Percentiles rank a stretch among this genome's conserved stretches.
Evolutionary conservation across 2,113 vertebrate genomes (phyloP).

Genomic region (Myotis brandtii): DNA sequence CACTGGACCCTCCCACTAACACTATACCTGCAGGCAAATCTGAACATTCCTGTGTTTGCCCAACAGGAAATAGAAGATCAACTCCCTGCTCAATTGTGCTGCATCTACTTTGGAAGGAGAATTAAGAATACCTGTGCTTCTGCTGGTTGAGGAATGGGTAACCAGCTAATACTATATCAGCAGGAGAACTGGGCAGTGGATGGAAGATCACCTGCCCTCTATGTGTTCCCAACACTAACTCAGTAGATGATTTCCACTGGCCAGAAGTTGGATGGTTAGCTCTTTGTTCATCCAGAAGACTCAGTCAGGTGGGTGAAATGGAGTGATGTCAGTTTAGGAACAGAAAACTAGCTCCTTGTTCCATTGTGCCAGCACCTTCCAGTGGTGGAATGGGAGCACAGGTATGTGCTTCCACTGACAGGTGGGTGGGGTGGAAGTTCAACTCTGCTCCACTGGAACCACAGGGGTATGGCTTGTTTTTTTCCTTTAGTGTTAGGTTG

Average conservation of each 20-base stretch:
- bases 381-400: background rate
- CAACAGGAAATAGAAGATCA: background rate
- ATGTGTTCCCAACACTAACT: background rate
- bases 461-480: background rate
- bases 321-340: background rate
- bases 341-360: background rate
- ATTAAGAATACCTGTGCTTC: background rate
- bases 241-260: background rate
- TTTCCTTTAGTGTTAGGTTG: background rate
- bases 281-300: background rate
- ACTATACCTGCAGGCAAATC: background rate
- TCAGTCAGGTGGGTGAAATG: background rate
- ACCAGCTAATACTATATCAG: background rate
- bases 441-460: background rate
- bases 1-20: background rate
- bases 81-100: background rate
- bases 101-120: background rate
- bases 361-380: fast-evolving
- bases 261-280: background rate
- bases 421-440: background rate
- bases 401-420: background rate
- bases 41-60: background rate
- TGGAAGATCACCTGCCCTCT: background rate
- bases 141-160: background rate
- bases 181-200: background rate